These are phyloP conservation scores for Drosophila asahinai DNA, from an alignment of 1,140 invertebrate genomes.

Conservation along the genomic window DNA sequence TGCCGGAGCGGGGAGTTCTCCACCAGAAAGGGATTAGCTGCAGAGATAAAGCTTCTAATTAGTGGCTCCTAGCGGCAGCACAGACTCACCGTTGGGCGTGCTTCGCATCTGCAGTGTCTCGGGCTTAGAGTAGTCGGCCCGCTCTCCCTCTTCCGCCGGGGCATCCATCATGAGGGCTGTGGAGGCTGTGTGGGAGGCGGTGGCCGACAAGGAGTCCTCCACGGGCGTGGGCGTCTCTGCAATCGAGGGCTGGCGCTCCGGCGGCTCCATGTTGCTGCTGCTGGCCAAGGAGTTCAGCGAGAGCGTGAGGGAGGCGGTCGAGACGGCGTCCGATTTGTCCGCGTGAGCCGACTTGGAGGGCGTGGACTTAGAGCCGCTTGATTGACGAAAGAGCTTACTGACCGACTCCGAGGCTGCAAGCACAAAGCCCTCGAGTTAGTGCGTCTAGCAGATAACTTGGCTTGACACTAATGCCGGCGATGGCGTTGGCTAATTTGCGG, in stretches of 20 bases:
- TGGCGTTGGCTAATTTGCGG: slow-evolving; percentile 74
- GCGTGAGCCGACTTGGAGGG: slow-evolving; percentile 55
- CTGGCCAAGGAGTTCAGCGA: slow-evolving; percentile 76
- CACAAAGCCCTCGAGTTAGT: slow-evolving; percentile 49
- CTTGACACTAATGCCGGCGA: slow-evolving; percentile 70
- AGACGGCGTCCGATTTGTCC: slow-evolving; percentile 72
- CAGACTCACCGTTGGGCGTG: slow-evolving; percentile 67
- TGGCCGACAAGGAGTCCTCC: slow-evolving; percentile 66
- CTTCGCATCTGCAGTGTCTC: slow-evolving; percentile 55
- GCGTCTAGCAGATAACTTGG: slow-evolving; percentile 65
- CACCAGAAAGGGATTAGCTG: slow-evolving; percentile 78
- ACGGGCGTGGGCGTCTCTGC: slow-evolving; percentile 63
- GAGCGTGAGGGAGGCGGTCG: slow-evolving; percentile 68
- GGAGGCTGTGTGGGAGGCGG: slow-evolving; percentile 71
- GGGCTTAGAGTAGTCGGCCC: slow-evolving; percentile 15
- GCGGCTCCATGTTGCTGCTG: slow-evolving; percentile 50
- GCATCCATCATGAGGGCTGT: slow-evolving; percentile 73
- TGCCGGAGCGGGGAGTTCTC: slow-evolving; percentile 66
- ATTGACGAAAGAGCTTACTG: slow-evolving; percentile 84
- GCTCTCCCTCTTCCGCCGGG: slow-evolving; percentile 17
- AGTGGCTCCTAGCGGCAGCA: slow-evolving; percentile 30
- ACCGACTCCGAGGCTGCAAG: slow-evolving; percentile 79
- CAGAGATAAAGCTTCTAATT: slow-evolving; percentile 55
- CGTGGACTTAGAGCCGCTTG: slow-evolving; percentile 65
- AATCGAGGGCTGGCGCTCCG: slow-evolving; percentile 62